Evolutionary conservation across 2,113 vertebrate genomes (phyloP).

Genomic region (Rostratula benghalensis): DNA sequence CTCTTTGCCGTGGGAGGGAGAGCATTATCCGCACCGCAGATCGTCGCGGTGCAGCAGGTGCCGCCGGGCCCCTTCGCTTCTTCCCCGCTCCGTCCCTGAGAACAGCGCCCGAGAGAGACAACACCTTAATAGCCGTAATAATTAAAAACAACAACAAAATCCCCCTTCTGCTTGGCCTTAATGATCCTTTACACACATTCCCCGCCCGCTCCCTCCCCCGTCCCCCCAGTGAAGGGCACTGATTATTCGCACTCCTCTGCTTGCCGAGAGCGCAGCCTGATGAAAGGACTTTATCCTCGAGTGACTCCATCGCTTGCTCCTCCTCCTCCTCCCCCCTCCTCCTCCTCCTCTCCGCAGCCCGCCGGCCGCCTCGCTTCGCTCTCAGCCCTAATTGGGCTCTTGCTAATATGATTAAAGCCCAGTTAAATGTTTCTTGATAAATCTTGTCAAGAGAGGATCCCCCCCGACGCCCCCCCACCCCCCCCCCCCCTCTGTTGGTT

Average conservation of each 20-base stretch:
- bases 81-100: background rate
- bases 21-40: background rate
- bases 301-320: constrained; percentile 69
- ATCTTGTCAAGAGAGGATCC: constrained; percentile 62
- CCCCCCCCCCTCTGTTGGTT: constrained; percentile 20
- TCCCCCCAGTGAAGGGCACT: constrained; percentile 31
- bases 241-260: constrained; percentile 53
- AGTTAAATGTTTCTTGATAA: constrained; percentile 72
- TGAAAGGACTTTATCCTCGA: constrained; percentile 78
- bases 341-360: background rate
- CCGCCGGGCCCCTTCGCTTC: background rate
- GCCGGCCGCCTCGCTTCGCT: constrained; percentile 33
- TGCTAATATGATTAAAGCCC: constrained; percentile 77
- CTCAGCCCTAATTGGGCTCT: constrained; percentile 73
- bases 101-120: background rate
- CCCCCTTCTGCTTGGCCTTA: constrained; percentile 52
- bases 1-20: background rate
- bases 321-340: background rate
- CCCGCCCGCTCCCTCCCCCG: constrained; percentile 36
- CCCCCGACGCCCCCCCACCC: no score
- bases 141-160: constrained; percentile 56
- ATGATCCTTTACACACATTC: constrained; percentile 61
- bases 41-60: constrained; percentile 24
- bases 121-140: constrained; percentile 21
- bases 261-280: constrained; percentile 48